These are phyloP conservation scores for Cryptoprocta ferox DNA, from an alignment of 2,797 vertebrate species.

Conservation along the genomic window DNA sequence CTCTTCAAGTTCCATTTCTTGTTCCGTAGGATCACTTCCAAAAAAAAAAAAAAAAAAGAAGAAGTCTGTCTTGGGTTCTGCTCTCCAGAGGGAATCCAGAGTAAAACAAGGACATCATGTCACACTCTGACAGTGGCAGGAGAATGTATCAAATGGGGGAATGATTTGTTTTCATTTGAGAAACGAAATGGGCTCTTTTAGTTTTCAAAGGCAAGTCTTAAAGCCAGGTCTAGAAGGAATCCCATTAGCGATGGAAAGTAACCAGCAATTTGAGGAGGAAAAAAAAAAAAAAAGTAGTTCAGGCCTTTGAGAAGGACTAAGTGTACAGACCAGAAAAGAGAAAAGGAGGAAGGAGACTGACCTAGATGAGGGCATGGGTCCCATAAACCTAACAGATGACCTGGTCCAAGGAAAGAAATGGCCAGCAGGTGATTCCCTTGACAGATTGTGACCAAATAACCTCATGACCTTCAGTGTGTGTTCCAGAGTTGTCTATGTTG, in stretches of 20 bases:
- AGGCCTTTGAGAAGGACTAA: not conserved
- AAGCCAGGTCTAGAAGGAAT: not conserved
- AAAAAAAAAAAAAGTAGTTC: not conserved
- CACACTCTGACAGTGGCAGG: not conserved
- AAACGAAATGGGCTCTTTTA: not conserved
- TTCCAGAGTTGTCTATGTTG: not conserved
- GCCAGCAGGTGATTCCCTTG: not conserved
- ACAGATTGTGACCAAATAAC: not conserved
- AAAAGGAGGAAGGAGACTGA: not conserved
- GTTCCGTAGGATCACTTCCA: not conserved
- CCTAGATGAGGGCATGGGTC: not conserved
- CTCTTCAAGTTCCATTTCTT: not conserved
- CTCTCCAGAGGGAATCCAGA: not conserved
- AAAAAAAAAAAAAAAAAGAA: not conserved
- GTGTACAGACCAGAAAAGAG: not conserved
- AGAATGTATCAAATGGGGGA: not conserved
- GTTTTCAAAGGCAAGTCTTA: conserved; percentile 26
- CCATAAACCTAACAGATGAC: not conserved
- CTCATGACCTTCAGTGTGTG: not conserved
- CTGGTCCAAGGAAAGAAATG: not conserved
- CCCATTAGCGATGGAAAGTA: not conserved
- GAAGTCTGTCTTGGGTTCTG: not conserved
- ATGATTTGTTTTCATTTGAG: not conserved
- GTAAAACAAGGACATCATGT: not conserved
- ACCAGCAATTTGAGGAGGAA: not conserved